phyloP scores from a whole-genome alignment of 2,888 invertebrate species.

The Liodrosophila aerea region DNA sequence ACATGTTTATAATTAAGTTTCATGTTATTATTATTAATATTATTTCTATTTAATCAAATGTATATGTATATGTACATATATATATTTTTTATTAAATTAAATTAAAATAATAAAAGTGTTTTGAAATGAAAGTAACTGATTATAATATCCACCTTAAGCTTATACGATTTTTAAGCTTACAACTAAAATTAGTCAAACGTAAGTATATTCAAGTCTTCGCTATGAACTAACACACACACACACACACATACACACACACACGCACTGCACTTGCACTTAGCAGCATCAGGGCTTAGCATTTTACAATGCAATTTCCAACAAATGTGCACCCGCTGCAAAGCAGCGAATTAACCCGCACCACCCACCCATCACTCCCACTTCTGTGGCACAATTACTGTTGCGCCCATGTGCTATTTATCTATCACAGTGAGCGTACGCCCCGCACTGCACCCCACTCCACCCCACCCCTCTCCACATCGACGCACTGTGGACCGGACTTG shows the following conservation, averaged over 20 bases:
- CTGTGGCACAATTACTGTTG: not conserved
- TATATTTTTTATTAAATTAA: too few species aligned
- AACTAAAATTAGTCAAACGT: not conserved
- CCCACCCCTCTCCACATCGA: not conserved
- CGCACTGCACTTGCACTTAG: conserved; percentile 27
- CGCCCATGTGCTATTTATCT: conserved; percentile 49
- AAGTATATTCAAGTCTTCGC: conserved; percentile 26
- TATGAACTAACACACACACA: conserved; percentile 13
- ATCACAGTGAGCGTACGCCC: conserved; percentile 29
- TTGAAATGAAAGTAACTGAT: too few species aligned
- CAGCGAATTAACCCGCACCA: conserved; percentile 41
- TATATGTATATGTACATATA: too few species aligned
- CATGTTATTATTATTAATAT: too few species aligned
- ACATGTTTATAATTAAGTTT: too few species aligned
- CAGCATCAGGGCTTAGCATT: conserved; percentile 41
- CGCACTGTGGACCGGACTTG: conserved; percentile 31
- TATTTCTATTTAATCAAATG: too few species aligned
- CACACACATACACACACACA: conserved; percentile 1
- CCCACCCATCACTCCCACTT: not conserved
- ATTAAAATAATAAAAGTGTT: too few species aligned
- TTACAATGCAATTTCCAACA: conserved; percentile 44
- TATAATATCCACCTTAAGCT: too few species aligned
- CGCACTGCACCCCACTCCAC: conserved; percentile 17
- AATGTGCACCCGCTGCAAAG: conserved; percentile 45
- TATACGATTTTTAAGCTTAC: too few species aligned